These are phyloP conservation scores for Ophioninae sp. DNA, from an alignment of 2,888 invertebrate species.

Conservation along the genomic window DNA sequence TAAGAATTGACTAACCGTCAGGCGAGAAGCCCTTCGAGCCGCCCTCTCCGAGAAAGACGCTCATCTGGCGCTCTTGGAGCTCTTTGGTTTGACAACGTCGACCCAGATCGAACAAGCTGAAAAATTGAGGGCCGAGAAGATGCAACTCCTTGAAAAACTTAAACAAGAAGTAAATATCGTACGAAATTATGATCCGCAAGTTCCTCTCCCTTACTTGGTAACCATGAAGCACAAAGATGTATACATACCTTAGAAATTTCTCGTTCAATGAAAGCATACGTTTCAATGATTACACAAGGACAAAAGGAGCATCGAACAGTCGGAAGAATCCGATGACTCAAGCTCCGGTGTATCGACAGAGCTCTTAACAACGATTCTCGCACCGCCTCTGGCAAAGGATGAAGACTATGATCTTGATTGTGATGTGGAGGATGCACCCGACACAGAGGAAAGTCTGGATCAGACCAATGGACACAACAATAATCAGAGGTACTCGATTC, in stretches of 20 bases:
- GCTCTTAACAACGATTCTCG: conserved; percentile 68
- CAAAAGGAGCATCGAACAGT: conserved; percentile 73
- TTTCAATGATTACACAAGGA: conserved; percentile 65
- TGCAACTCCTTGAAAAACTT: conserved; percentile 87
- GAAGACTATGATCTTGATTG: conserved; percentile 66
- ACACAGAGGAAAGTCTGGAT: conserved; percentile 57
- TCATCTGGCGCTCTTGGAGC: conserved; percentile 91
- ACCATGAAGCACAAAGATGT: neutral
- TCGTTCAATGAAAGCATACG: conserved; percentile 77
- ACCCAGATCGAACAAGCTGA: conserved; percentile 86
- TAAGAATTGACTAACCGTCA: conserved; percentile 75
- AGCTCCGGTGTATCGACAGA: conserved; percentile 66
- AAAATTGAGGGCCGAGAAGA: conserved; percentile 86
- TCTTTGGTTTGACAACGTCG: conserved; percentile 86
- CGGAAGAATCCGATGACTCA: conserved; percentile 66
- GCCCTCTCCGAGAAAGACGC: conserved; percentile 94
- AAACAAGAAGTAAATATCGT: conserved; percentile 84
- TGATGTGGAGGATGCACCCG: conserved; percentile 58
- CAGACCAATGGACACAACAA: conserved; percentile 67
- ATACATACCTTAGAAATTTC: neutral
- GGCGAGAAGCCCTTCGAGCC: conserved; percentile 92
- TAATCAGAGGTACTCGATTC: conserved; percentile 64
- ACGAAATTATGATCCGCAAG: neutral
- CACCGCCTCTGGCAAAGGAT: conserved; percentile 69
- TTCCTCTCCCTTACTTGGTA: neutral